These are phyloP conservation scores for Clarias laeviceps DNA, from an alignment of 2,797 vertebrate species.

Conservation along the genomic window DNA sequence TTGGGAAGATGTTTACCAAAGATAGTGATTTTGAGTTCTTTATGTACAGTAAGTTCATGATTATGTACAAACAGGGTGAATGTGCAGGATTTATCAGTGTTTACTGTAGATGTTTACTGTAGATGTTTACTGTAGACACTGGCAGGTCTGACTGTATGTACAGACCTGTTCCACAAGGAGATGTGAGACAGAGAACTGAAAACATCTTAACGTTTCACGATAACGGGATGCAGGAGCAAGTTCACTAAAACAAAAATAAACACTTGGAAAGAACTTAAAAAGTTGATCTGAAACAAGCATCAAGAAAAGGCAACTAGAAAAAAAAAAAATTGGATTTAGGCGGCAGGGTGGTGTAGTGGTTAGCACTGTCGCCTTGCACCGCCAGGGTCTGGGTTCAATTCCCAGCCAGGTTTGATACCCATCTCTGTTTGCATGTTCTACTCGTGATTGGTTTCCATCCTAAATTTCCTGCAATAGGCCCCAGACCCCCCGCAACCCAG, in stretches of 20 bases:
- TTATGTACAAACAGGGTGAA: background rate
- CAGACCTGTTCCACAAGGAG: background rate
- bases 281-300: no score
- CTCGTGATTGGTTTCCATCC: no score
- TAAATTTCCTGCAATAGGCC: no score
- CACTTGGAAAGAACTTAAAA: no score
- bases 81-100: background rate
- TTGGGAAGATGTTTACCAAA: background rate
- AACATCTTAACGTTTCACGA: conserved; percentile 77
- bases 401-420: no score
- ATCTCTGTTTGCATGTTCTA: no score
- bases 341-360: no score
- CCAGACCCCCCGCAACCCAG: no score
- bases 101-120: background rate
- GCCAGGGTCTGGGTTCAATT: no score
- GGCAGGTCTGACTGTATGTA: background rate
- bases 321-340: no score
- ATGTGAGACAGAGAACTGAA: background rate
- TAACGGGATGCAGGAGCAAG: conserved; percentile 86
- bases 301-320: no score
- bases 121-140: background rate
- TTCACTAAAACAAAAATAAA: conserved; percentile 77
- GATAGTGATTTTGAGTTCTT: background rate
- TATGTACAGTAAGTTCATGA: background rate
- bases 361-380: no score